Conservation (phyloP, 2,888 invertebrate species). For the Apeira syringaria region DNA sequence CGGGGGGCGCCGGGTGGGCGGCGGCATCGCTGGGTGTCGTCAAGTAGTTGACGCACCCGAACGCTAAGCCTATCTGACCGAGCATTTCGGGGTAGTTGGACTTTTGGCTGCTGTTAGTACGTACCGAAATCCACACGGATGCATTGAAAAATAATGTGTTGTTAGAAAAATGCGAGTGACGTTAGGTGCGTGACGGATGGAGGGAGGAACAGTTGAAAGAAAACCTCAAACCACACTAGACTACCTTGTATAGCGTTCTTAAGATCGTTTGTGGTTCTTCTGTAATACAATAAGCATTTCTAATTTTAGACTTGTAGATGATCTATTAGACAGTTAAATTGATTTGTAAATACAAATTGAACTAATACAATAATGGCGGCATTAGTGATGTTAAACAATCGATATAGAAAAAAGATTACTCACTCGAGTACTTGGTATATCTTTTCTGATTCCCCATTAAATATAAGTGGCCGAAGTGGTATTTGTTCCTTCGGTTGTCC, state of each 20-base stretch:
- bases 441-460: constrained; percentile 86
- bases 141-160: constrained; percentile 57
- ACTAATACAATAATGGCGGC: constrained; percentile 17
- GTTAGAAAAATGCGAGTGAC: constrained; percentile 40
- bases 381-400: constrained; percentile 31
- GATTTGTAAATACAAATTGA: neutral
- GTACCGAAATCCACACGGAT: constrained; percentile 51
- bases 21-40: constrained; percentile 59
- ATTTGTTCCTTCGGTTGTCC: constrained; percentile 87
- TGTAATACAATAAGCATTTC: constrained; percentile 64
- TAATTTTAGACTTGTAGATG: constrained; percentile 22
- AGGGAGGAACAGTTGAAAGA: constrained; percentile 40
- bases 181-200: constrained; percentile 22
- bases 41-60: constrained; percentile 79
- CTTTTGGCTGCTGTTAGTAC: constrained; percentile 74
- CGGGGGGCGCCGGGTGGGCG: constrained; percentile 23
- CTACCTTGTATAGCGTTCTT: constrained; percentile 82
- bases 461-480: constrained; percentile 89
- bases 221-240: constrained; percentile 58
- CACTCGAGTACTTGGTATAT: constrained; percentile 89
- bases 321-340: constrained; percentile 16
- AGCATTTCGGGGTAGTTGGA: constrained; percentile 82
- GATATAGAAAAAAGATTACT: constrained; percentile 61
- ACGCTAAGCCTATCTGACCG: constrained; percentile 78
- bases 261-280: constrained; percentile 81